Percentiles rank a stretch among this genome's conserved stretches.
Conservation (phyloP, 2,888 invertebrate genomes). For the Chaetoderma sp. region DNA sequence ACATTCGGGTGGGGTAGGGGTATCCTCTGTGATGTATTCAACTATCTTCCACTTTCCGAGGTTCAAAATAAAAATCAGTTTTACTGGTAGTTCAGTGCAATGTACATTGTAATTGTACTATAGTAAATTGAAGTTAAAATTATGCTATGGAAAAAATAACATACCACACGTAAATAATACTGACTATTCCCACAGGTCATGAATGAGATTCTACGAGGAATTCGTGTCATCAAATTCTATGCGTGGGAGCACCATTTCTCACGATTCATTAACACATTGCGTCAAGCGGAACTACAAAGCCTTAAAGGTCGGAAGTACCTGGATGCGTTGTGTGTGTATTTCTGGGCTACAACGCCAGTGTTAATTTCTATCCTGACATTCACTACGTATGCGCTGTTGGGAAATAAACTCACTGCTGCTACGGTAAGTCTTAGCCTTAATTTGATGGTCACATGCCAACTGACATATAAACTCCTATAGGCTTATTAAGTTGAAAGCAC, state of each 20-base stretch:
- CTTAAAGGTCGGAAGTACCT: conserved; percentile 91
- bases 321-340: conserved; percentile 96
- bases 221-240: conserved; percentile 90
- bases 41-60: too few relatives aligned
- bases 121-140: too few relatives aligned
- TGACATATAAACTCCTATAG: too few relatives aligned
- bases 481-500: too few relatives aligned
- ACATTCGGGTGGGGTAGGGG: too few relatives aligned
- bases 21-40: too few relatives aligned
- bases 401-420: conserved; percentile 83
- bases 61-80: too few relatives aligned
- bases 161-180: too few relatives aligned
- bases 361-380: conserved; percentile 71
- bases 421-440: conserved; percentile 78
- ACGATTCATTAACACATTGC: conserved; percentile 72
- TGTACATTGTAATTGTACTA: too few relatives aligned
- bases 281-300: conserved; percentile 79
- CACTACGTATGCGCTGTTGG: conserved; percentile 73
- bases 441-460: too few relatives aligned
- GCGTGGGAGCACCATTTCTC: conserved; percentile 94
- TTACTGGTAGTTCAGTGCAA: too few relatives aligned
- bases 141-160: too few relatives aligned
- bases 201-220: conserved; percentile 87
- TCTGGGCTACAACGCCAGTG: conserved; percentile 98
- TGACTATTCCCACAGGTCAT: conserved; percentile 74